Percentiles rank a stretch among this genome's conserved stretches.
Conservation (phyloP, 2,797 vertebrate genomes). For the Trematomus bernacchii region DNA sequence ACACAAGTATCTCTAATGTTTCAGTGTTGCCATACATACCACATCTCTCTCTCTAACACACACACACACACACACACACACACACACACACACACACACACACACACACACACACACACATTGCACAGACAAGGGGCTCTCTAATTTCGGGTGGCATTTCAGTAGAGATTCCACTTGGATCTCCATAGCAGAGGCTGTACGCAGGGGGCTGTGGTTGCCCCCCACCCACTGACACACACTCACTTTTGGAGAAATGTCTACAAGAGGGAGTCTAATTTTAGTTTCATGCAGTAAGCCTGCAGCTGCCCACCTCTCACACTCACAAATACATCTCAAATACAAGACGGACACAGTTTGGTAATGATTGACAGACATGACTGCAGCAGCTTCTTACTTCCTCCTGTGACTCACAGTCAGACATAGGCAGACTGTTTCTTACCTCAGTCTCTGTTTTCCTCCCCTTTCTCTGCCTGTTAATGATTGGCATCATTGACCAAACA, state of each 20-base stretch:
- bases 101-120: slow-evolving; percentile 26
- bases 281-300: slow-evolving; percentile 68
- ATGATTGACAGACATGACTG: slow-evolving; percentile 78
- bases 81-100: slow-evolving; percentile 21
- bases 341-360: slow-evolving; percentile 56
- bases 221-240: slow-evolving; percentile 52
- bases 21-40: slow-evolving; percentile 41
- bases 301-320: slow-evolving; percentile 74
- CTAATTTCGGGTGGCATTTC: slow-evolving; percentile 83
- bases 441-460: slow-evolving; percentile 36
- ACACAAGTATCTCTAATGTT: slow-evolving; percentile 61
- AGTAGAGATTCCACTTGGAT: slow-evolving; percentile 76
- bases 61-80: slow-evolving; percentile 5
- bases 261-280: slow-evolving; percentile 80
- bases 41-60: slow-evolving; percentile 6
- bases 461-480: slow-evolving; percentile 50
- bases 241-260: slow-evolving; percentile 66
- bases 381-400: slow-evolving; percentile 52
- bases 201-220: slow-evolving; percentile 62
- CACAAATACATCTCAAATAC: slow-evolving; percentile 54
- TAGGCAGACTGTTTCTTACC: slow-evolving; percentile 26
- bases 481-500: slow-evolving; percentile 47
- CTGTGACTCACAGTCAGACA: slow-evolving; percentile 59
- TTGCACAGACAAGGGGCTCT: slow-evolving; percentile 71
- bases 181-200: slow-evolving; percentile 76